Percentiles rank a stretch among this genome's conserved stretches.
These are phyloP conservation scores for Anagrus nilaparvatae DNA, from an alignment of 1,140 invertebrate species.

Conservation along the genomic window DNA sequence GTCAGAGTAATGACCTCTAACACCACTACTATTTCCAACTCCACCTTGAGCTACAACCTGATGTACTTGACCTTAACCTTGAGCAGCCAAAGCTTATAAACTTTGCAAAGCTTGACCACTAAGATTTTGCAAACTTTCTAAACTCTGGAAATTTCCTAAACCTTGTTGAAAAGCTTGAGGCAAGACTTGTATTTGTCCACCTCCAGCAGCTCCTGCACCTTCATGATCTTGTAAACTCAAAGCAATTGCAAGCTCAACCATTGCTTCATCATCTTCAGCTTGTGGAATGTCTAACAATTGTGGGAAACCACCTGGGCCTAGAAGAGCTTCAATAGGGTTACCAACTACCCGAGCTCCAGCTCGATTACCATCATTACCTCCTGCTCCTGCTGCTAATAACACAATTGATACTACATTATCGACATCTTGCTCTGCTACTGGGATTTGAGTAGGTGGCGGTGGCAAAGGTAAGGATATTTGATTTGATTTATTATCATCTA, in stretches of 20 bases:
- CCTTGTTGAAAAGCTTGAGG: slow-evolving; percentile 44
- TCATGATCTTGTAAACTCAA: slow-evolving; percentile 77
- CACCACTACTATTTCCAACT: slow-evolving; percentile 2
- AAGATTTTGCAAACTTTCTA: slow-evolving; percentile 36
- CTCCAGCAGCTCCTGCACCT: slow-evolving; percentile 32
- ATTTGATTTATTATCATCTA: not conserved
- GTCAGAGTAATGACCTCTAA: slow-evolving; percentile 62
- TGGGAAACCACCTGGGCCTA: slow-evolving; percentile 53
- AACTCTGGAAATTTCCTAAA: slow-evolving; percentile 39
- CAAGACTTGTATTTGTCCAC: slow-evolving; percentile 38
- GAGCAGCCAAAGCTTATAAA: slow-evolving; percentile 36
- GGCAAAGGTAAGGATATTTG: not conserved
- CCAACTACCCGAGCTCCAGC: slow-evolving; percentile 23
- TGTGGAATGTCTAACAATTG: slow-evolving; percentile 78
- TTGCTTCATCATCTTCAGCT: slow-evolving; percentile 90
- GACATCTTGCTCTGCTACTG: slow-evolving; percentile 35
- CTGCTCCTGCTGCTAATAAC: slow-evolving; percentile 26
- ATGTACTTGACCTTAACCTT: slow-evolving; percentile 32
- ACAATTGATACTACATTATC: slow-evolving; percentile 47
- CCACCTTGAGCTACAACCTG: slow-evolving; percentile 25
- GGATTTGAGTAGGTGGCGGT: slow-evolving; percentile 20
- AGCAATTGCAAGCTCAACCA: slow-evolving; percentile 92
- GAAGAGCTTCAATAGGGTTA: slow-evolving; percentile 61
- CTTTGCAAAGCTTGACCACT: slow-evolving; percentile 42
- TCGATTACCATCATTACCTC: slow-evolving; percentile 31